Evolutionary conservation across 2,113 vertebrate species (phyloP).

Genomic region (Ahaetulla prasina): DNA sequence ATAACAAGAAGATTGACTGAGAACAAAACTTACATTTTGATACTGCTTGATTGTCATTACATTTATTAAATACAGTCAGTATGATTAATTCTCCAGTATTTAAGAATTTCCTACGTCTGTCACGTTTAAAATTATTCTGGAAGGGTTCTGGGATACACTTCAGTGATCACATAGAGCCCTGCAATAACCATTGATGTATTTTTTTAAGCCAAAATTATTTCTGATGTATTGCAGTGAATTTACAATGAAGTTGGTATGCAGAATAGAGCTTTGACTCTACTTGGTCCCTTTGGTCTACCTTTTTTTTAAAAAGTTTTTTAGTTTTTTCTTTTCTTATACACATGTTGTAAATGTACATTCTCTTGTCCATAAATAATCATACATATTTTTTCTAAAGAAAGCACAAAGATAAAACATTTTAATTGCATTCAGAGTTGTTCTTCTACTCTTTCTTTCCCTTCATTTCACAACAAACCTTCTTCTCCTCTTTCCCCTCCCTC

Average conservation of each 20-base stretch:
- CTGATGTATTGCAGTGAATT: not conserved
- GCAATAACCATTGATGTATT: not conserved
- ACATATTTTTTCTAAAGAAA: too few species aligned
- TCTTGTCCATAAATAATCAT: too few species aligned
- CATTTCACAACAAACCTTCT: too few species aligned
- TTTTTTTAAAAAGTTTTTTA: too few species aligned
- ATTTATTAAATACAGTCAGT: not conserved
- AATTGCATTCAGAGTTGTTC: too few species aligned
- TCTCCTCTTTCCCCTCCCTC: too few species aligned
- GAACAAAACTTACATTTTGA: not conserved
- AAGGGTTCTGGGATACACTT: not conserved
- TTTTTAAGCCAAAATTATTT: not conserved
- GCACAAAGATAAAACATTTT: too few species aligned
- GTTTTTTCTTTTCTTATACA: too few species aligned
- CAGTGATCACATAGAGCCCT: not conserved
- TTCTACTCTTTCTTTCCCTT: too few species aligned
- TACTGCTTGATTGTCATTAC: not conserved
- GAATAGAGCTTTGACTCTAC: not conserved
- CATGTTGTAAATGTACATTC: too few species aligned
- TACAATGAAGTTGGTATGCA: not conserved
- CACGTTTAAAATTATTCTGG: not conserved
- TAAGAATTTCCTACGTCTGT: not conserved
- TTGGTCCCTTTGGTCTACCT: not conserved
- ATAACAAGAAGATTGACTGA: not conserved
- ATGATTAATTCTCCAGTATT: not conserved